Evolutionary conservation across 1,140 invertebrate genomes (phyloP).

Genomic region (Gonioctena quinquepunctata): DNA sequence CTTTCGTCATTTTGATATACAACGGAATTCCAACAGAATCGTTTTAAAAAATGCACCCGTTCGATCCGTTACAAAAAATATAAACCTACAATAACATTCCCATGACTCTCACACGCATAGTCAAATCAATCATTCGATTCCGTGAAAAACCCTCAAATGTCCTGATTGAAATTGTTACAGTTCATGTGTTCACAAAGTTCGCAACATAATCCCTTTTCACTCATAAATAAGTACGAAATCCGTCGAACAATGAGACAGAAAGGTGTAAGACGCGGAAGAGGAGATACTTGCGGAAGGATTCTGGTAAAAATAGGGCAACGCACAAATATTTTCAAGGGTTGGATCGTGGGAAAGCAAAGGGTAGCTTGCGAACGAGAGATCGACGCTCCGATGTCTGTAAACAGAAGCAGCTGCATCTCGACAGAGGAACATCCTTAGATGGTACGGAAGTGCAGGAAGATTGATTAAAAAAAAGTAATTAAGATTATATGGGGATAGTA

Average conservation of each 20-base stretch:
- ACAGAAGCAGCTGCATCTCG: conserved; percentile 30
- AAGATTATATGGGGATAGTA: conserved; percentile 17
- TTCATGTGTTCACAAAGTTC: conserved; percentile 1
- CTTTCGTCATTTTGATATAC: too few species aligned
- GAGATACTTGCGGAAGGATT: conserved; percentile 34
- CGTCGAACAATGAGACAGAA: conserved; percentile 2
- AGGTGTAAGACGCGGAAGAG: conserved; percentile 27
- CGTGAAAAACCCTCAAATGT: conserved; percentile 10
- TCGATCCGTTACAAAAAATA: background rate
- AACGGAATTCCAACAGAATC: too few species aligned
- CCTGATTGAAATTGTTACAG: conserved; percentile 8
- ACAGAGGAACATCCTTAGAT: background rate
- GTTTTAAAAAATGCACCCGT: too few species aligned
- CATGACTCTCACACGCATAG: conserved; percentile 1
- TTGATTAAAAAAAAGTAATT: conserved; percentile 20
- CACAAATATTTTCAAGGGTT: conserved; percentile 11
- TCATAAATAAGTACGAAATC: conserved; percentile 9
- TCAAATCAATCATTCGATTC: conserved; percentile 14
- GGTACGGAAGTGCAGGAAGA: conserved; percentile 2
- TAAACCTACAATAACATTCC: background rate
- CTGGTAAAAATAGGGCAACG: conserved; percentile 26
- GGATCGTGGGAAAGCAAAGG: conserved; percentile 24
- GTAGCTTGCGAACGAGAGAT: conserved; percentile 27
- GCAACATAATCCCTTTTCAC: conserved; percentile 8
- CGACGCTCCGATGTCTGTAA: conserved; percentile 33